Base-by-base conservation (phyloP, 1,140 invertebrate species). In the Linepithema humile region DNA sequence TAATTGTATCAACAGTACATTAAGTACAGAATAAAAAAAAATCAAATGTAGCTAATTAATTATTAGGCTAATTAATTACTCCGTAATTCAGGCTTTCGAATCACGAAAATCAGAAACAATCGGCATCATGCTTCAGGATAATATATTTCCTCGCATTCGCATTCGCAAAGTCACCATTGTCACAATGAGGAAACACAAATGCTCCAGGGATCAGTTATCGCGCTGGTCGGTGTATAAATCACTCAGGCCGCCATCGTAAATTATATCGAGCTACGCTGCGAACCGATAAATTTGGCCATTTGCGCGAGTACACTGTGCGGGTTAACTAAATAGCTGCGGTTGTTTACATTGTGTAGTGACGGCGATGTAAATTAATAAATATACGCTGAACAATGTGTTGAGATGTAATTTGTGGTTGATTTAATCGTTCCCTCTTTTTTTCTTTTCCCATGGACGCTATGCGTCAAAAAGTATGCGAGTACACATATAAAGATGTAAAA, bases 251-350 rank as follows among this genome's bases (percentile, higher is more conserved):
- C 64, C 35, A 40, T 43, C 75, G 75, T 70, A 80, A 80, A 80
- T 80, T 57, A 80, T 80, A 80, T 69, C 67, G 75, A 80, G 50
- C 48, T 70, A 70, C 50, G 38, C 64, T 69, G 40, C 75, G 50
- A 80, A 70, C 64, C 75, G 26, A 69, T 80, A 80, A 80, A 80
- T 80, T 80, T 50, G 75, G 38, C 75, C 75, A 70, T 80, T 80
- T 70, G 50, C 50, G 50, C 48, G 48, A 80, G 23, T 70, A 29
- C 35, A 69, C 35, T 7, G 62, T 15, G 48, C 64, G 17, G 75
- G 64, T 69, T 70, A 80, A 80, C 75, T 80, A 80, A 80, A 80
- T 43, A 80, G 64, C 64, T 35, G 75, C 48, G 48, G 64, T 80
- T 70, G 64, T 80, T 80, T 70, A 70, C 75, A 67, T 67, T 55